A percentile compares a stretch with the other conserved stretches of the same genome.
These are phyloP conservation scores for Dioctria linearis DNA, from an alignment of 2,888 invertebrate genomes.

Conservation along the genomic window DNA sequence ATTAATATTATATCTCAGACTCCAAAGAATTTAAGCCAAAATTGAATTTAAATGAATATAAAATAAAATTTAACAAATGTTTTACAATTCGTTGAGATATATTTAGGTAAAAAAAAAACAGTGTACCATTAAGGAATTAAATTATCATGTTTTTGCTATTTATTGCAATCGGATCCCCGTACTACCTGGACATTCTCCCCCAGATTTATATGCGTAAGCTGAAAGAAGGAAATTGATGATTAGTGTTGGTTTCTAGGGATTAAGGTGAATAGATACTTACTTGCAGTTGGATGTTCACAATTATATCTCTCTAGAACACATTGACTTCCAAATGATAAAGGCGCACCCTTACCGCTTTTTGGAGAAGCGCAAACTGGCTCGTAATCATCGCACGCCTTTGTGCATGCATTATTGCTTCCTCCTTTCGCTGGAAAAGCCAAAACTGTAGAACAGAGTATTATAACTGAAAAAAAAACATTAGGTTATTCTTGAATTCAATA, in stretches of 20 bases:
- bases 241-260: slow-evolving; percentile 2
- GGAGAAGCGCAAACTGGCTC: slow-evolving; percentile 61
- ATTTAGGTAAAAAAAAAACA: too few relatives aligned
- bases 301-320: slow-evolving; percentile 69
- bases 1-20: too few relatives aligned
- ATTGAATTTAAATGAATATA: too few relatives aligned
- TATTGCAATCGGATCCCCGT: slow-evolving; percentile 69
- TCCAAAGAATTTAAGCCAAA: too few relatives aligned
- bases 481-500: too few relatives aligned
- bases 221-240: slow-evolving; percentile 28
- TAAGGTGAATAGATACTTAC: slow-evolving; percentile 61
- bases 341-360: slow-evolving; percentile 51
- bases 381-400: slow-evolving; percentile 63
- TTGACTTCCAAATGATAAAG: slow-evolving; percentile 66
- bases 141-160: slow-evolving; percentile 18
- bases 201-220: slow-evolving; percentile 65
- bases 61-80: too few relatives aligned
- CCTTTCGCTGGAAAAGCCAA: background rate
- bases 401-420: background rate
- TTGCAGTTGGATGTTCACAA: slow-evolving; percentile 67
- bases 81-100: too few relatives aligned
- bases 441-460: background rate
- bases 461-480: background rate
- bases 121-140: too few relatives aligned
- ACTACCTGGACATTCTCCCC: slow-evolving; percentile 68